These are phyloP conservation scores for Tetranychus truncatus DNA, from an alignment of 2,888 invertebrate species.

Conservation along the genomic window DNA sequence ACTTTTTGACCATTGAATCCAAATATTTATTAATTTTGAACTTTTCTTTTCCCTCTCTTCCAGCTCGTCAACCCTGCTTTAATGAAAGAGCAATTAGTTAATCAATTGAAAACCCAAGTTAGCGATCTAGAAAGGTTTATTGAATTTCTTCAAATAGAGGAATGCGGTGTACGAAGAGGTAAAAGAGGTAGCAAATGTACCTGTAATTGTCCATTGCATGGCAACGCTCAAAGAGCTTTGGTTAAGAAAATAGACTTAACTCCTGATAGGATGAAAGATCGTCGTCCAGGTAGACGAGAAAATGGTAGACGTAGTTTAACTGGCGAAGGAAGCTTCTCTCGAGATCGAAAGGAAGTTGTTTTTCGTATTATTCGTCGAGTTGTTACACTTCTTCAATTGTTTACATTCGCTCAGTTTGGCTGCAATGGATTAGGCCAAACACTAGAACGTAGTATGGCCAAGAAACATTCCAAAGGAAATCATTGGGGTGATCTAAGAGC, in stretches of 20 bases:
- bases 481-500: conserved; percentile 94
- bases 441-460: conserved; percentile 58
- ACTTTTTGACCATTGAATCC: not conserved
- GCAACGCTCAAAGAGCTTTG: conserved; percentile 22
- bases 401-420: conserved; percentile 76
- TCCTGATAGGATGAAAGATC: not conserved
- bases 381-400: conserved; percentile 73
- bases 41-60: conserved; percentile 16
- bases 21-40: not conserved
- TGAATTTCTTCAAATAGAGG: conserved; percentile 60
- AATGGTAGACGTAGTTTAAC: not conserved
- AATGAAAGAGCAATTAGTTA: conserved; percentile 87
- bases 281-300: not conserved
- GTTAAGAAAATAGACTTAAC: not conserved
- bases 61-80: conserved; percentile 75
- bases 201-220: conserved; percentile 34
- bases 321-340: conserved; percentile 7
- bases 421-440: conserved; percentile 45
- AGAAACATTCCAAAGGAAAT: conserved; percentile 62
- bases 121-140: conserved; percentile 93
- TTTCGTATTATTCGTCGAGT: conserved; percentile 66
- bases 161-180: not conserved
- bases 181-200: conserved; percentile 29
- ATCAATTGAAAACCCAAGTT: conserved; percentile 87
- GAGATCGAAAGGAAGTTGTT: conserved; percentile 33